These are phyloP conservation scores for Halichoeres trimaculatus DNA, from an alignment of 2,113 vertebrate genomes.

Conservation along the genomic window DNA sequence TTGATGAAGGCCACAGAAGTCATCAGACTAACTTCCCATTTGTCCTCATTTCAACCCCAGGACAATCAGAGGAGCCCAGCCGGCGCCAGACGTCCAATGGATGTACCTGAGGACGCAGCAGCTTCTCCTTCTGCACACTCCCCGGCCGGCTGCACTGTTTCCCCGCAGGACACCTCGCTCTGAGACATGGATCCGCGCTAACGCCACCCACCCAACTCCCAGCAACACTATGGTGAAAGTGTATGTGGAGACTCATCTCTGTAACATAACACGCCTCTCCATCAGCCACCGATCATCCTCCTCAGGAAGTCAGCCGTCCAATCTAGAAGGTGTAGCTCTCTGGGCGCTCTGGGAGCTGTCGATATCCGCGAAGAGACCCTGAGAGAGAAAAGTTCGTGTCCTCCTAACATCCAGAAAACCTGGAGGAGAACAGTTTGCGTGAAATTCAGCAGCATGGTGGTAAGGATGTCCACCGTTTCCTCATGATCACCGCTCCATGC, in stretches of 20 bases:
- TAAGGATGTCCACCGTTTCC: slow-evolving; percentile 46
- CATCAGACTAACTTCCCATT: slow-evolving; percentile 18
- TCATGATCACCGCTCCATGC: slow-evolving; percentile 86
- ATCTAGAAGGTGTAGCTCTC: slow-evolving; percentile 49
- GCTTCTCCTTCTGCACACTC: slow-evolving; percentile 18
- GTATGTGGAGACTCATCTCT: slow-evolving; percentile 37
- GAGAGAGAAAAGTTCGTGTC: slow-evolving; percentile 43
- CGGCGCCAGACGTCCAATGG: slow-evolving; percentile 59
- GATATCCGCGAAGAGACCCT: slow-evolving; percentile 46
- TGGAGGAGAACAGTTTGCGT: slow-evolving; percentile 19
- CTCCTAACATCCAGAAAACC: slow-evolving; percentile 19
- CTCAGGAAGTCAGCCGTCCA: slow-evolving; percentile 54
- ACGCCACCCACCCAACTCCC: slow-evolving; percentile 41
- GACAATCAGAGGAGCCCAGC: slow-evolving; percentile 53
- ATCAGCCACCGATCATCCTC: slow-evolving; percentile 34
- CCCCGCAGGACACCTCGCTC: slow-evolving; percentile 38
- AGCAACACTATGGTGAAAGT: slow-evolving; percentile 73
- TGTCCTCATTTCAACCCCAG: slow-evolving; percentile 52
- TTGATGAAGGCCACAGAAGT: neutral
- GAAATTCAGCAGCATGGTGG: slow-evolving; percentile 42
- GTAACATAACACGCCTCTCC: slow-evolving; percentile 55
- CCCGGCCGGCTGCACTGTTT: slow-evolving; percentile 13
- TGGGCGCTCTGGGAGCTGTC: slow-evolving; percentile 48
- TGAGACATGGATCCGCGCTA: slow-evolving; percentile 62
- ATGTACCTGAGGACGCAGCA: slow-evolving; percentile 63